A percentile compares a stretch with the other conserved stretches of the same genome.
These are phyloP conservation scores for Sarcophaga carnaria DNA, from an alignment of 2,888 invertebrate genomes.

Conservation along the genomic window DNA sequence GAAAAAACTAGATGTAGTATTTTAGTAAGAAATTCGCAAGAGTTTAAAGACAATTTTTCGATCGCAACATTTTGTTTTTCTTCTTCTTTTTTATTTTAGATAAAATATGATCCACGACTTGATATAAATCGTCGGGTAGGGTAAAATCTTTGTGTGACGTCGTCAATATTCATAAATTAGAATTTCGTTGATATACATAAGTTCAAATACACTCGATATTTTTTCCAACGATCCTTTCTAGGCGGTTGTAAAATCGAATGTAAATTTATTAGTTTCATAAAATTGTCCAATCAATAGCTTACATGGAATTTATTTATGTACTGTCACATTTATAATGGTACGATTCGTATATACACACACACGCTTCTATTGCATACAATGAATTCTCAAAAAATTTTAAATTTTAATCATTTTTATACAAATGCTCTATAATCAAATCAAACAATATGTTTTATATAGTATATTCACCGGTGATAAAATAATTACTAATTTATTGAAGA, in stretches of 20 bases:
- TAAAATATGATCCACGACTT: slow-evolving; percentile 78
- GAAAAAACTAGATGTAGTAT: background rate
- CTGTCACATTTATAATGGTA: background rate
- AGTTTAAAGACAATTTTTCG: slow-evolving; percentile 42
- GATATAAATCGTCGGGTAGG: slow-evolving; percentile 80
- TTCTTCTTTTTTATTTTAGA: slow-evolving; percentile 72
- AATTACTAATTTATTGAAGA: too few species aligned
- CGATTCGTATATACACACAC: slow-evolving; percentile 11
- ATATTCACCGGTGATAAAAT: too few species aligned
- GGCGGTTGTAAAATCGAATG: too few species aligned
- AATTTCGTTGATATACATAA: slow-evolving; percentile 6
- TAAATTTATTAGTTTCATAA: slow-evolving; percentile 7
- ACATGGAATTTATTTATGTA: slow-evolving; percentile 12
- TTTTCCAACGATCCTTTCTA: too few species aligned
- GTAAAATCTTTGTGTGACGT: slow-evolving; percentile 60
- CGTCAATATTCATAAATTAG: background rate
- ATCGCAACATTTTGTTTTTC: slow-evolving; percentile 67
- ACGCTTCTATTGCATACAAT: background rate
- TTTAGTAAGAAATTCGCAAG: slow-evolving; percentile 36
- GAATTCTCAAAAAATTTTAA: too few species aligned
- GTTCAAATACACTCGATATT: background rate
- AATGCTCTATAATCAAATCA: too few species aligned
- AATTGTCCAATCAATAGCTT: slow-evolving; percentile 4
- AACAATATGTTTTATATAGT: too few species aligned
- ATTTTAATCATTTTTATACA: too few species aligned